Conservation (phyloP, 2,113 vertebrate species). For the Callospermophilus lateralis region DNA sequence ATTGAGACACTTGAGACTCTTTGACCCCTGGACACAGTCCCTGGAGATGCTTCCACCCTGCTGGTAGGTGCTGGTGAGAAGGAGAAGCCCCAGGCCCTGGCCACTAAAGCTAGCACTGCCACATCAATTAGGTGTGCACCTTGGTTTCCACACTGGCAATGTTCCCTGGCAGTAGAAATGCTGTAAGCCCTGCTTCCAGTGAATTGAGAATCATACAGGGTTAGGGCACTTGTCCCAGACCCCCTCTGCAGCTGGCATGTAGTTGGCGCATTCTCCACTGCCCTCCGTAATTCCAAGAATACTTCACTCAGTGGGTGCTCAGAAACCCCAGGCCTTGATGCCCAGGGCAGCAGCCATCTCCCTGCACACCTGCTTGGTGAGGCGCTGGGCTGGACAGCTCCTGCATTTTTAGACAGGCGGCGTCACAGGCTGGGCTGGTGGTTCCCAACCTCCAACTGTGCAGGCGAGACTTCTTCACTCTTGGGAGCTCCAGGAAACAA, state of each 20-base stretch:
- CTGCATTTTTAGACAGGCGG: background rate
- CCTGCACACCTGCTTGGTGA: background rate
- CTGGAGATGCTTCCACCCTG: background rate
- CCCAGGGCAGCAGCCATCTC: background rate
- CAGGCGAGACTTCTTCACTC: background rate
- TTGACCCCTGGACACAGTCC: background rate
- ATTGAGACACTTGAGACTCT: too few species aligned
- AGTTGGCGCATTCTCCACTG: background rate
- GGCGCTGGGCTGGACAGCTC: background rate
- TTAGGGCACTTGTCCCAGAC: background rate
- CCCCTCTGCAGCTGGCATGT: background rate
- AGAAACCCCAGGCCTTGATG: background rate
- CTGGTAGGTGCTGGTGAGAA: background rate
- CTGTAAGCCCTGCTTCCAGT: background rate
- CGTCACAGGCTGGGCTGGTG: background rate
- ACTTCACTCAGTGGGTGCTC: background rate
- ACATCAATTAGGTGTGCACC: too few species aligned
- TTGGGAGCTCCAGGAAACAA: background rate
- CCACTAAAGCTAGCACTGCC: background rate
- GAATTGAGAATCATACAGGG: rapidly evolving
- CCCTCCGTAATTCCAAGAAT: background rate
- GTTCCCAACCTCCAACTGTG: background rate
- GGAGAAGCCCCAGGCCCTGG: background rate
- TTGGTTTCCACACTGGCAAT: background rate
- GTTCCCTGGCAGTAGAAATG: background rate